Evolutionary conservation across 1,140 invertebrate species (phyloP).

Genomic region (Lethrus apterus): DNA sequence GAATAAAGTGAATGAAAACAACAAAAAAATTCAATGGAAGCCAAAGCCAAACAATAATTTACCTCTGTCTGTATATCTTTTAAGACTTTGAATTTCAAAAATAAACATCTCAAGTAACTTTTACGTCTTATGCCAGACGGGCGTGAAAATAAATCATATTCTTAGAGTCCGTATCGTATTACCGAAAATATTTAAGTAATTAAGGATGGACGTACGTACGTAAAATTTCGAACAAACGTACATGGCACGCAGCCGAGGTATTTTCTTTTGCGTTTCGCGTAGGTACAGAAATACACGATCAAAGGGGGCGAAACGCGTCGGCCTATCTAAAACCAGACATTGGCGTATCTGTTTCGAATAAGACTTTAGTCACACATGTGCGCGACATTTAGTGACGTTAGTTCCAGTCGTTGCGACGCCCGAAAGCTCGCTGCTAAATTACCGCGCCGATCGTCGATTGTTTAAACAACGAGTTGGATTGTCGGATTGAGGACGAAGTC

Average conservation of each 20-base stretch:
- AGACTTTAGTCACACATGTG: constrained; percentile 23
- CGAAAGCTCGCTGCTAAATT: constrained; percentile 20
- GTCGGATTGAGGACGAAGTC: constrained; percentile 23
- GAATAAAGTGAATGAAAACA: too few species aligned
- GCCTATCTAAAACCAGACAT: constrained; percentile 15
- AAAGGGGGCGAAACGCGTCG: constrained; percentile 6
- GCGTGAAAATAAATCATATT: too few species aligned
- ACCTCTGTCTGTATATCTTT: too few species aligned
- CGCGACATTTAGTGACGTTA: constrained; percentile 21
- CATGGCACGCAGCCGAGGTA: background rate
- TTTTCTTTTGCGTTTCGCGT: constrained; percentile 1
- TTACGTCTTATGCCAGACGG: too few species aligned
- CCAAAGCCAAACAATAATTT: too few species aligned
- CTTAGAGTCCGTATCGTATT: too few species aligned
- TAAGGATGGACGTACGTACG: too few species aligned
- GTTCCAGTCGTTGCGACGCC: constrained; percentile 18
- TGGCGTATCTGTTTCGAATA: constrained; percentile 21
- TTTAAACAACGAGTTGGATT: constrained; percentile 33
- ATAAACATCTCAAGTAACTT: too few species aligned
- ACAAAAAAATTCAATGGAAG: too few species aligned
- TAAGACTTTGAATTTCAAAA: too few species aligned
- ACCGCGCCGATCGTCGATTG: constrained; percentile 21
- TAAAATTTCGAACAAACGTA: constrained; percentile 4
- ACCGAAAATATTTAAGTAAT: constrained; percentile 5
- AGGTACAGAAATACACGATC: constrained; percentile 8